A percentile compares a stretch with the other conserved stretches of the same genome.
Evolutionary conservation across 2,797 vertebrate genomes (phyloP).

Genomic region (Chaenodraco wilsoni): DNA sequence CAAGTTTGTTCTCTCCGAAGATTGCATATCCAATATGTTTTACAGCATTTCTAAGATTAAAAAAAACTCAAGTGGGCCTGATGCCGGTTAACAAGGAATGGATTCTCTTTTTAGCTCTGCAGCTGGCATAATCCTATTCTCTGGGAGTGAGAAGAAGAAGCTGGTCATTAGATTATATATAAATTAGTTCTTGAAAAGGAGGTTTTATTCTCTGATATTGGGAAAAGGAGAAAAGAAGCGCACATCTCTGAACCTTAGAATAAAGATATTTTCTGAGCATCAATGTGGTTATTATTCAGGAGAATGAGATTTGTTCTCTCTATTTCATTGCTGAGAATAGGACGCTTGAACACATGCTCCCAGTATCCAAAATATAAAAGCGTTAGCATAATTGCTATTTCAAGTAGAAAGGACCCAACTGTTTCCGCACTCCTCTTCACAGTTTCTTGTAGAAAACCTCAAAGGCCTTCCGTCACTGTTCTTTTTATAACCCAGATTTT

Average conservation of each 20-base stretch:
- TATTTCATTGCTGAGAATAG: slow-evolving; percentile 61
- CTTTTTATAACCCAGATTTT: slow-evolving; percentile 72
- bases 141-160: slow-evolving; percentile 30
- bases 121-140: slow-evolving; percentile 28
- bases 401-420: slow-evolving; percentile 77
- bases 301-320: slow-evolving; percentile 49
- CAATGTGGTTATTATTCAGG: slow-evolving; percentile 63
- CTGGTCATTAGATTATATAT: slow-evolving; percentile 60
- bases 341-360: slow-evolving; percentile 56
- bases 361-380: slow-evolving; percentile 80
- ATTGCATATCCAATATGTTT: slow-evolving; percentile 29
- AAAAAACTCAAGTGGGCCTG: slow-evolving; percentile 39
- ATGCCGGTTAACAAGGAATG: slow-evolving; percentile 35
- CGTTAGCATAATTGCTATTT: slow-evolving; percentile 82
- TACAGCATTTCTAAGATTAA: slow-evolving; percentile 38
- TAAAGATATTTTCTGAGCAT: slow-evolving; percentile 60
- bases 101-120: slow-evolving; percentile 43
- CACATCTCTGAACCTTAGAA: slow-evolving; percentile 49
- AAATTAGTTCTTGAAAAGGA: slow-evolving; percentile 61
- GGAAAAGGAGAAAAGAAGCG: slow-evolving; percentile 7
- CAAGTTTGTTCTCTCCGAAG: background rate
- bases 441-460: slow-evolving; percentile 72
- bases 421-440: slow-evolving; percentile 65
- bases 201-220: slow-evolving; percentile 40
- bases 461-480: slow-evolving; percentile 69